These are phyloP conservation scores for Percopsis omiscomaycus DNA, from an alignment of 2,797 vertebrate species.

Conservation along the genomic window DNA sequence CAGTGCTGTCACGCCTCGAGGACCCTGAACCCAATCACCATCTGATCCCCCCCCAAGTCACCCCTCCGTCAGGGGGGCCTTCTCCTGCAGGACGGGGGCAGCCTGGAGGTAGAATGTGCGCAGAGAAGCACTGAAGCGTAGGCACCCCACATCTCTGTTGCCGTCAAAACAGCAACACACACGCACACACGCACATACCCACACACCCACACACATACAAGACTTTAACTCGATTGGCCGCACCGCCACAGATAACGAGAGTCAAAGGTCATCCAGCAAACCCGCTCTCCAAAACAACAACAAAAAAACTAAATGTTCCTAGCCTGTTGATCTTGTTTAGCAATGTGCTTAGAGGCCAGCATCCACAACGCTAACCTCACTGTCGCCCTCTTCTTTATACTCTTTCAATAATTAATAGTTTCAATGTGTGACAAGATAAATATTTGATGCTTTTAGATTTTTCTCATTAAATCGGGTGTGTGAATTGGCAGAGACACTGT, in stretches of 20 bases:
- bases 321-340: conserved; percentile 56
- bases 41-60: no score
- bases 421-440: conserved; percentile 16
- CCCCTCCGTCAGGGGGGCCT: no score
- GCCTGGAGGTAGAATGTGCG: conserved; percentile 4
- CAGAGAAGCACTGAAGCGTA: no score
- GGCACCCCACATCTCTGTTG: conserved; percentile 14
- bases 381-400: conserved; percentile 17
- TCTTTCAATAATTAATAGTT: not conserved
- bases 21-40: no score
- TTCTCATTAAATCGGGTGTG: no score
- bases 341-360: conserved; percentile 44
- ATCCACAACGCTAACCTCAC: conserved; percentile 19
- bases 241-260: conserved; percentile 18
- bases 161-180: conserved; percentile 11
- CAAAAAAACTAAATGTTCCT: conserved; percentile 22
- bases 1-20: conserved; percentile 35
- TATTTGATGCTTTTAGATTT: conserved; percentile 28
- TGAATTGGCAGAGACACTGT: no score
- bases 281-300: conserved; percentile 37
- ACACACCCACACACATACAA: no score
- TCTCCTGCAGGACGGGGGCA: conserved; percentile 2
- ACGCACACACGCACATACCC: not conserved
- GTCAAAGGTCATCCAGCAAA: conserved; percentile 45
- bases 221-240: conserved; percentile 2